phyloP scores from a whole-genome alignment of 2,113 vertebrate genomes.

The Peucedramus taeniatus region DNA sequence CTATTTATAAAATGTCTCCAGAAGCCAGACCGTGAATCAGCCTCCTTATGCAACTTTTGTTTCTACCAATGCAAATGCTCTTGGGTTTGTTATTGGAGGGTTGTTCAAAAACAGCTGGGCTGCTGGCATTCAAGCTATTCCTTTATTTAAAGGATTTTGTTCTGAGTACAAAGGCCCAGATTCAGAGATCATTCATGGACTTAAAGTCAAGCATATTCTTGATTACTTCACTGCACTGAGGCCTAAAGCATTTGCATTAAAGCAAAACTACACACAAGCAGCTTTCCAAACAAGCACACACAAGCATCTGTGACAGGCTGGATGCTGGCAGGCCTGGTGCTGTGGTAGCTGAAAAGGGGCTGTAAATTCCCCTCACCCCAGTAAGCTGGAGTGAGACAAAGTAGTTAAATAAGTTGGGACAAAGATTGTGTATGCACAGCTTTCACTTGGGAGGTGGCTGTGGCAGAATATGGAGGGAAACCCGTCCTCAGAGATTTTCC shows the following conservation, averaged over 20 bases:
- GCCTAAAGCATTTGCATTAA: conserved; percentile 3
- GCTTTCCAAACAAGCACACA: background rate
- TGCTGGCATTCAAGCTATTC: conserved; percentile 55
- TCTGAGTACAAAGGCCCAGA: background rate
- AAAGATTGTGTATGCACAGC: background rate
- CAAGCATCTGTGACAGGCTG: fast-evolving
- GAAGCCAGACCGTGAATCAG: conserved; percentile 56
- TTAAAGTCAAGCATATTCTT: conserved; percentile 22
- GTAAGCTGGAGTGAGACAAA: background rate
- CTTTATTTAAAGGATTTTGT: conserved; percentile 43
- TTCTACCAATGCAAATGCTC: conserved; percentile 45
- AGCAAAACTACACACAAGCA: background rate
- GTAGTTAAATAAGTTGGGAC: background rate
- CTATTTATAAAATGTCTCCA: conserved; percentile 69
- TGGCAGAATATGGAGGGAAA: background rate
- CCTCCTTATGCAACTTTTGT: conserved; percentile 65
- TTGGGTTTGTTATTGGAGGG: conserved; percentile 28
- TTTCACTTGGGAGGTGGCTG: background rate
- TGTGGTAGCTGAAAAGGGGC: background rate
- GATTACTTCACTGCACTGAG: background rate
- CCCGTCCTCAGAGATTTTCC: background rate
- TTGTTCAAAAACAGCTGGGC: conserved; percentile 49
- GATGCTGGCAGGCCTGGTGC: background rate
- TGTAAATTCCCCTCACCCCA: background rate
- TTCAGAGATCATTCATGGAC: conserved; percentile 32